These are phyloP conservation scores for Meleagris gallopavo DNA, from an alignment of 2,113 vertebrate species.

Conservation along the genomic window DNA sequence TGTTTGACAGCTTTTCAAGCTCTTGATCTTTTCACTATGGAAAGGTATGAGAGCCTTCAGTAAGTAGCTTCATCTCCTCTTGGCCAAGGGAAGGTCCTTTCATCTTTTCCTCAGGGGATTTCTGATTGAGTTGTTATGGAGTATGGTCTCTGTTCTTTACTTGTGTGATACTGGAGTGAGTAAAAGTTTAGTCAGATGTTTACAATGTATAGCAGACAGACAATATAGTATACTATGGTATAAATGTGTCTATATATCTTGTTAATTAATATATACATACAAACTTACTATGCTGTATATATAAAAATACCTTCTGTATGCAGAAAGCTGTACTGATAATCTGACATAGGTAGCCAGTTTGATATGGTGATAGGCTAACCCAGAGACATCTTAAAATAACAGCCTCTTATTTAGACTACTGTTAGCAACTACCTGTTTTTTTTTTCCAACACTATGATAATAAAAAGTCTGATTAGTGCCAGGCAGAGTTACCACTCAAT, in stretches of 20 bases:
- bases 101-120: background rate
- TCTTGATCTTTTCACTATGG: background rate
- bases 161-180: background rate
- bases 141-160: background rate
- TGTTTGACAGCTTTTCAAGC: background rate
- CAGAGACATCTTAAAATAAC: background rate
- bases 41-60: background rate
- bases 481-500: background rate
- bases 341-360: background rate
- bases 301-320: background rate
- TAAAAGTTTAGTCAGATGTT: background rate
- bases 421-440: background rate
- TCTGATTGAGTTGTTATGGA: background rate
- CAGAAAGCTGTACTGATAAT: background rate
- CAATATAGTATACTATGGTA: background rate
- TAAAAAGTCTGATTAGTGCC: background rate
- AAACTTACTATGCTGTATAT: background rate
- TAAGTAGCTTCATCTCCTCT: background rate
- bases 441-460: background rate
- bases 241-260: rapidly evolving
- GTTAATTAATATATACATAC: background rate
- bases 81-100: background rate
- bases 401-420: background rate
- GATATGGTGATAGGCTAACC: background rate
- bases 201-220: rapidly evolving